phyloP scores from a whole-genome alignment of 2,797 vertebrate genomes.

The Odontamblyopus lacepedii region DNA sequence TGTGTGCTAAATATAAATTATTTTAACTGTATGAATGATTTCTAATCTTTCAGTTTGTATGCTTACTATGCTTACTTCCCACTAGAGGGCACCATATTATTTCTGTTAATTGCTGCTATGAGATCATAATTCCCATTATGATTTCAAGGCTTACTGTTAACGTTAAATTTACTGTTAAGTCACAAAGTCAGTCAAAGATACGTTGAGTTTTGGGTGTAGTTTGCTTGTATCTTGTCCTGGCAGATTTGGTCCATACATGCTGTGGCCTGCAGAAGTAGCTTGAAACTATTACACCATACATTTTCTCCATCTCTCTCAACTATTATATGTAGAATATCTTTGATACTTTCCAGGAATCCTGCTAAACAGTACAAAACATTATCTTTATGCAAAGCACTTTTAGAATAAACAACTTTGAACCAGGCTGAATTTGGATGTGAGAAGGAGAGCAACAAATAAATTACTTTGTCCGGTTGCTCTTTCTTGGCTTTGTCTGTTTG shows the following conservation, averaged over 20 bases:
- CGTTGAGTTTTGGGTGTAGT: too few relatives aligned
- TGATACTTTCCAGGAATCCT: neutral
- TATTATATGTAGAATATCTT: neutral
- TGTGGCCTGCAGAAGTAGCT: neutral
- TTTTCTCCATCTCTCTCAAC: neutral
- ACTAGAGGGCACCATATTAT: slow-evolving; percentile 46
- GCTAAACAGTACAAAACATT: neutral
- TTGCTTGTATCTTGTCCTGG: too few relatives aligned
- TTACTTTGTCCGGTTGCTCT: slow-evolving; percentile 22
- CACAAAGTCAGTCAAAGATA: neutral
- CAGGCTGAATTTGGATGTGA: neutral
- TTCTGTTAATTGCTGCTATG: too few relatives aligned
- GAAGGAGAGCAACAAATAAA: slow-evolving; percentile 17
- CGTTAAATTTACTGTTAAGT: neutral
- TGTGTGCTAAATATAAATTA: neutral
- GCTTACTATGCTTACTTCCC: slow-evolving; percentile 3
- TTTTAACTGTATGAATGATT: neutral
- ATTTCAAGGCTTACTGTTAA: neutral
- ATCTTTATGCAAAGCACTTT: neutral
- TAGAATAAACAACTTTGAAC: neutral
- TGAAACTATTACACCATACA: neutral
- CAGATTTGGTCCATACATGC: neutral
- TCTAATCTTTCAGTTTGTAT: neutral
- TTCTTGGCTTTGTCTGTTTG: slow-evolving; percentile 40
- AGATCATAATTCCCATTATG: neutral